Base-by-base conservation (phyloP, 2,888 invertebrate genomes). In the Rhagonycha fulva region DNA sequence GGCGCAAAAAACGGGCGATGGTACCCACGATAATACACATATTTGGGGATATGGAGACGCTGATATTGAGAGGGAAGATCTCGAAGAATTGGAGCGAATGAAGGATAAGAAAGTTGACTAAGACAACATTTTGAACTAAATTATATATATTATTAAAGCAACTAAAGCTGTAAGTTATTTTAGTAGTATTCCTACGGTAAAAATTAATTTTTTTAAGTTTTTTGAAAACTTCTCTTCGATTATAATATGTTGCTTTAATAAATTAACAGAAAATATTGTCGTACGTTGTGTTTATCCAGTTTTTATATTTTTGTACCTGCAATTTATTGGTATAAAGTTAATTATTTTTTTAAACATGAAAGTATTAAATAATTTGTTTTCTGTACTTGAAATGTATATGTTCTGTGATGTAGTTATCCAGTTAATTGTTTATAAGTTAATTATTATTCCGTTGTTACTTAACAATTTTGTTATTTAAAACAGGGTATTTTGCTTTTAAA, bases 21-120 rank as follows among this genome's bases (percentile, higher is more conserved):
- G 93, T 0, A 89, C 89, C 62, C 89, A 89, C 75, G 86, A 86
- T 23, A 19, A 7, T 26, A 71, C 0, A 0, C 71, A 86, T 75
- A 88, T 92, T 4, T 93, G 92, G 92, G 92, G 92, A n/a, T 92
- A 90, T 82, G 92, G 92, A 0, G 92, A 93, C 83, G 81, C 82
- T 0, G 92, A 92, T 82, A 89, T 92, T 62, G 87, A 88, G 2
- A 79, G 84, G 14, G 92, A 92, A 76, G 92, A 92, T 83, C 83
- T 88, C 24, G 83, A 86, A 11, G 92, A 92, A 79, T 82, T 92
- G 76, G 88, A 89, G 66, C 84, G 85, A 62, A 91, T 91, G 91
- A 88, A 89, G 63, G 87, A 87, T 75, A 89, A 86, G 82, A 79
- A 79, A 26, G 63, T 71, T 19, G 67, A 71, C n/a, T 67, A 74